Percentiles rank a stretch among this genome's conserved stretches.
Conservation (phyloP, 2,113 vertebrate species). For the Conger conger region DNA sequence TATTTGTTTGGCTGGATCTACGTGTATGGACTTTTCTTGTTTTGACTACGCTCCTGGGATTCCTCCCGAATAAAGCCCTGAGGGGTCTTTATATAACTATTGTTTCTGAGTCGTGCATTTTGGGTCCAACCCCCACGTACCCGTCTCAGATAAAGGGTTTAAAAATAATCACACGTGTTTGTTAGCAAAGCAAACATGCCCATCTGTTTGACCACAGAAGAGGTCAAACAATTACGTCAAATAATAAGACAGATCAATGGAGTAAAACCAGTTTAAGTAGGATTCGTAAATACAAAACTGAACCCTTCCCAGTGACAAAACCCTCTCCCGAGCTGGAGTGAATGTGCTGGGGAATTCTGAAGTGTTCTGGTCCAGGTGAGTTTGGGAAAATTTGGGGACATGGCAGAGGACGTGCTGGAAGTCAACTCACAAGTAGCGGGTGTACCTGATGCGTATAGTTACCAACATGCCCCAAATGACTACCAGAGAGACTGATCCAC, state of each 20-base stretch:
- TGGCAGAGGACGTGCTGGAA: conserved; percentile 76
- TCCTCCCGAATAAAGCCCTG: too few species aligned
- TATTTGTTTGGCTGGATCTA: too few species aligned
- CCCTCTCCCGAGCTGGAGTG: conserved; percentile 82
- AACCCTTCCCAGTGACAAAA: conserved; percentile 96
- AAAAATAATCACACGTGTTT: conserved; percentile 95
- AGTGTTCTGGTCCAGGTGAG: conserved; percentile 84
- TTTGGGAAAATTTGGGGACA: conserved; percentile 78
- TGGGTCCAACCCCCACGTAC: too few species aligned
- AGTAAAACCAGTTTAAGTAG: background rate
- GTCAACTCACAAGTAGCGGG: conserved; percentile 85
- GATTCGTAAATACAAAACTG: too few species aligned
- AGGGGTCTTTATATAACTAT: too few species aligned
- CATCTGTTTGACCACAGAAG: conserved; percentile 38
- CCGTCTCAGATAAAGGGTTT: conserved; percentile 99
- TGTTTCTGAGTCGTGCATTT: too few species aligned
- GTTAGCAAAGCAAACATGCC: conserved; percentile 72
- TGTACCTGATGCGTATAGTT: conserved; percentile 83
- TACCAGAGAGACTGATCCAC: conserved; percentile 79
- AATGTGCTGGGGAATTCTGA: conserved; percentile 78
- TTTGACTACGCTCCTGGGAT: too few species aligned
- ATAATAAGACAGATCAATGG: background rate
- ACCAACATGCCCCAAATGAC: conserved; percentile 73
- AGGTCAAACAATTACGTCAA: too few species aligned
- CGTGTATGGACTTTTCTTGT: too few species aligned